Percentiles rank a stretch among this genome's conserved stretches.
Evolutionary conservation across 1,140 invertebrate genomes (phyloP).

Genomic region (Drosophila neocordata): DNA sequence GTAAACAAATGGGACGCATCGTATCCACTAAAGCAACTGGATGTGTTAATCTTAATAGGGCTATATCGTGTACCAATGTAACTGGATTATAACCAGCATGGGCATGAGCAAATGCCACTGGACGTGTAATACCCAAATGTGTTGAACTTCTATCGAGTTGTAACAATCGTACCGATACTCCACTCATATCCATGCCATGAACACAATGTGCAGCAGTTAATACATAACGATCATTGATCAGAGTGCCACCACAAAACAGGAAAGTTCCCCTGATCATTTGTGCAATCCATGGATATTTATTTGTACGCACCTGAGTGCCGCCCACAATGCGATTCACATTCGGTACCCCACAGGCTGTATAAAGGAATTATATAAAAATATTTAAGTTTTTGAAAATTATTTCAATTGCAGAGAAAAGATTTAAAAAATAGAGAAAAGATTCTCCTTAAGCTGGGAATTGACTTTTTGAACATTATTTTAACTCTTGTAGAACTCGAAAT

Average conservation of each 20-base stretch:
- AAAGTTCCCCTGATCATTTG: constrained; percentile 62
- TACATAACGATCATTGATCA: constrained; percentile 83
- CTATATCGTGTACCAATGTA: constrained; percentile 91
- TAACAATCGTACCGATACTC: constrained; percentile 87
- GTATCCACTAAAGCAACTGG: constrained; percentile 90
- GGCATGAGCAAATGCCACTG: constrained; percentile 50
- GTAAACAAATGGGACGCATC: constrained; percentile 93
- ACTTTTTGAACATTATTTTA: too few relatives aligned
- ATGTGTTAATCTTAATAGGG: constrained; percentile 84
- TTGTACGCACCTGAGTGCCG: constrained; percentile 68
- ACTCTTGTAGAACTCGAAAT: too few relatives aligned
- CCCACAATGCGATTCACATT: constrained; percentile 81
- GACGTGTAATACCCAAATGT: constrained; percentile 54
- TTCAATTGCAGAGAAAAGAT: too few relatives aligned
- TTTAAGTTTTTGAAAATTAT: too few relatives aligned
- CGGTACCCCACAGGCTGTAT: constrained; percentile 74
- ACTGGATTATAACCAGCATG: constrained; percentile 66
- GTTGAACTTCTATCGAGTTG: constrained; percentile 88
- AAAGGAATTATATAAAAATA: not conserved
- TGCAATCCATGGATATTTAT: constrained; percentile 81
- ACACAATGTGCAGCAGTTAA: constrained; percentile 85
- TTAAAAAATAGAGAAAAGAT: too few relatives aligned
- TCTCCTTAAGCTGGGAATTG: too few relatives aligned
- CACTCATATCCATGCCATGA: constrained; percentile 85
- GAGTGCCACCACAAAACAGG: constrained; percentile 75